phyloP scores from a whole-genome alignment of 2,113 vertebrate species.

The Daboia siamensis region DNA sequence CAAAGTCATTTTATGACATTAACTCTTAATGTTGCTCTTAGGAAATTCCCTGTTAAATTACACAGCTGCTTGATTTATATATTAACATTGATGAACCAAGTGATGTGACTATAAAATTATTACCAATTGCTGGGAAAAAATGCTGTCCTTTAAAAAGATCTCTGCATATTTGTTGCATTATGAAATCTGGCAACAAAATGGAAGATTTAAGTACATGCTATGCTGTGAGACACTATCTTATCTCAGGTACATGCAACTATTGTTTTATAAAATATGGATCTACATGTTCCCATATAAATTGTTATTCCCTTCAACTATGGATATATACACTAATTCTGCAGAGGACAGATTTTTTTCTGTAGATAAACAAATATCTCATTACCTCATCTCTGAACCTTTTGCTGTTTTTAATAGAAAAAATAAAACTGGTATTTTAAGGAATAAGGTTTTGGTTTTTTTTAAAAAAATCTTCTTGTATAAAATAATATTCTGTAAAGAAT shows the following conservation, averaged over 20 bases:
- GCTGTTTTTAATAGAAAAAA: neutral
- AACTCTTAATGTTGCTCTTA: neutral
- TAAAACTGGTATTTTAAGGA: neutral
- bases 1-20: rapidly evolving
- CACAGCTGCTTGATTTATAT: rapidly evolving
- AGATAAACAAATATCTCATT: neutral
- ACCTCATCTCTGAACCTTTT: neutral
- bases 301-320: neutral
- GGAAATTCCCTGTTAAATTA: neutral
- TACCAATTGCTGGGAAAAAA: neutral
- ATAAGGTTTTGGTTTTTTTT: neutral
- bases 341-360: neutral
- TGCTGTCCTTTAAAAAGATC: neutral
- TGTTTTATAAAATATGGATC: neutral
- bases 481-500: neutral
- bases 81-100: neutral
- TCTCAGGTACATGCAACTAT: neutral
- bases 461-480: neutral
- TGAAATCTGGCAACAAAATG: neutral
- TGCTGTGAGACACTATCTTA: neutral
- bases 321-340: neutral
- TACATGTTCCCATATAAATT: neutral
- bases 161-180: neutral
- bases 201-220: neutral
- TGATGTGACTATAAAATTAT: neutral